These are phyloP conservation scores for Solenopsis invicta DNA, from an alignment of 1,140 invertebrate species.

Conservation along the genomic window DNA sequence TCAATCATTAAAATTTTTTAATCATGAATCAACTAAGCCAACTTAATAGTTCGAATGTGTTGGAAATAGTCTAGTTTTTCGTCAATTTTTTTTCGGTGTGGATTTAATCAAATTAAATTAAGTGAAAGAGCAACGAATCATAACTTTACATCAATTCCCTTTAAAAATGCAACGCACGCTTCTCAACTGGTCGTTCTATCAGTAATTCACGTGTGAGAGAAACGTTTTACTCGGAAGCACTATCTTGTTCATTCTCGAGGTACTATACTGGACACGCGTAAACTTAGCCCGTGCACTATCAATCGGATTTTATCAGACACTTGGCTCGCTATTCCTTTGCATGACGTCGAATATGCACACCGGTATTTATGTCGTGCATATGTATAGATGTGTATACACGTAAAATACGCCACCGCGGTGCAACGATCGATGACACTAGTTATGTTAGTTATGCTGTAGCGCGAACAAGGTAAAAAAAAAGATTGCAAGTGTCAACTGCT, in stretches of 20 bases:
- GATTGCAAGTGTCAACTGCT: background rate
- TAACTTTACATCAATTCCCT: background rate
- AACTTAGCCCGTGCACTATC: constrained; percentile 18
- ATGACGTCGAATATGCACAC: background rate
- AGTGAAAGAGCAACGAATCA: background rate
- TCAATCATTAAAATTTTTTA: no score
- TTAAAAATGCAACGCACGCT: background rate
- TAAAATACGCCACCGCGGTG: background rate
- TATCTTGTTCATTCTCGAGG: background rate
- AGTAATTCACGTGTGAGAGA: background rate
- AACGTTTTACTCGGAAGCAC: background rate
- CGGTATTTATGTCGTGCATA: background rate
- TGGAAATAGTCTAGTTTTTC: no score
- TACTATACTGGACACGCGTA: background rate
- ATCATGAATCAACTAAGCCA: no score
- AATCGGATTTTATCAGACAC: constrained; percentile 26
- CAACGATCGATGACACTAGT: constrained; percentile 34
- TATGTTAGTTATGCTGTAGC: background rate
- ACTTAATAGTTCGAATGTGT: no score
- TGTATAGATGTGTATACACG: background rate
- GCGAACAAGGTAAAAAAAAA: background rate
- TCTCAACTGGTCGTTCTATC: background rate
- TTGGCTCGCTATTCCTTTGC: background rate
- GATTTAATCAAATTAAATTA: no score
- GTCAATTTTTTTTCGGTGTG: no score